Base-by-base conservation (phyloP, 2,888 invertebrate species). In the Cheilosia grossa region DNA sequence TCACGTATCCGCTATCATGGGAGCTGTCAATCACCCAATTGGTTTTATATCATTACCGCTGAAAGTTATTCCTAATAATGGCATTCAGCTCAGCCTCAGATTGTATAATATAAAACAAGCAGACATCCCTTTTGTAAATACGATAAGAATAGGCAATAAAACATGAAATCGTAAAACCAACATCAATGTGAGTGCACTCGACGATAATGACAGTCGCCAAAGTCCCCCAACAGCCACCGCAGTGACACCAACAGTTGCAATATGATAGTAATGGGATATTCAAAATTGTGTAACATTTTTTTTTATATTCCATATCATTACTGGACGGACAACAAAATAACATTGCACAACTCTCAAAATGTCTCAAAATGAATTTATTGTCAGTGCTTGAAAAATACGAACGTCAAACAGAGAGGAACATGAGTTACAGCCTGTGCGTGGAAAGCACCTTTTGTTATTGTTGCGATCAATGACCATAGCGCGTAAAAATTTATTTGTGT, bases 401-500 rank as follows among this genome's bases (percentile, higher is more conserved):
- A 42, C 15, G 21, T 59, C 58, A 42, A 15, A 47, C 24, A 44
- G 5, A 15, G 19, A 21, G 44, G 4, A n/a, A 19, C 30, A 27
- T 17, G 6, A n/a, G 17, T 13, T 49, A 24, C 54, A 24, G 44
- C 33, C 53, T 13, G 13, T 54, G 56, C 17, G 49, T 49, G 15
- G 64, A 33, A 66, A 30, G 19, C 49, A 49, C 66, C 58, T 49
- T 27, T n/a, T 44, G n/a, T 24, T 61, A 24, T 42, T 27, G 47
- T 42, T n/a, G 59, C 40, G 67, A 59, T 75, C 75, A 59, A 49
- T 75, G 75, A 67, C 75, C 75, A 77, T 37, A 61, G 10, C n/a
- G n/a, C n/a, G n/a, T n/a, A n/a, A n/a, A n/a, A n/a, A 24, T 37
- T 63, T 73, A 33, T 37, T 64, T 56, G 47, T 64, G 53, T 59